Evolutionary conservation across 2,888 invertebrate species (phyloP).

Genomic region (Dione vanillae): DNA sequence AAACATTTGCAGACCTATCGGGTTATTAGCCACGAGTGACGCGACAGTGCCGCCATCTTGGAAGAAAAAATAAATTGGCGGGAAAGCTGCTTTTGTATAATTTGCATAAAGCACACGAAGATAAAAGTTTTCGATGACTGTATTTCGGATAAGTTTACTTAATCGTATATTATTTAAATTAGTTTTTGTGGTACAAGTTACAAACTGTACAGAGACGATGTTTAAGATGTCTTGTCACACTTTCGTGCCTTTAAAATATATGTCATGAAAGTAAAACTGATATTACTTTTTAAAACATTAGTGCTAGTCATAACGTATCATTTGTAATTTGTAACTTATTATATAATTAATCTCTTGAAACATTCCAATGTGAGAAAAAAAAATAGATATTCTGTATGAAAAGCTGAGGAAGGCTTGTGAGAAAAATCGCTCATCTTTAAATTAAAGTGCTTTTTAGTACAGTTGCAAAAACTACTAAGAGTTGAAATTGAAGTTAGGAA

Average conservation of each 20-base stretch:
- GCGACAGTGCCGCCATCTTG: conserved; percentile 57
- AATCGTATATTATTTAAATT: conserved; percentile 27
- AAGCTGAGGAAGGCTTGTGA: conserved; percentile 2
- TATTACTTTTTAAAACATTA: conserved; percentile 16
- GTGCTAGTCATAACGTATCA: conserved; percentile 6
- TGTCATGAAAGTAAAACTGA: conserved; percentile 21
- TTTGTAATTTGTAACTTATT: not conserved
- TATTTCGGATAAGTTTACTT: conserved; percentile 21
- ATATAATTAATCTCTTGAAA: not conserved
- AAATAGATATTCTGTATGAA: conserved; percentile 5
- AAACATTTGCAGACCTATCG: conserved; percentile 97
- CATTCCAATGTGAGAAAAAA: not conserved
- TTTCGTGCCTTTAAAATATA: conserved; percentile 41
- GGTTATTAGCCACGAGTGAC: conserved; percentile 87
- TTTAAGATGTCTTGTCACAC: conserved; percentile 24
- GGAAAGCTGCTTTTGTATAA: conserved; percentile 45
- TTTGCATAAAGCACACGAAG: conserved; percentile 48
- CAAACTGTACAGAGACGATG: conserved; percentile 27
- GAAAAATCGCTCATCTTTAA: not conserved
- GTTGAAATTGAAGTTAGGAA: conserved; percentile 8
- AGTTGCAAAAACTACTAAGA: not conserved
- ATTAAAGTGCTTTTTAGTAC: conserved; percentile 6
- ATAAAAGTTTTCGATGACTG: conserved; percentile 28
- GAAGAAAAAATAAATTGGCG: conserved; percentile 48
- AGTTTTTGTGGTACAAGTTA: conserved; percentile 26